Evolutionary conservation across 2,888 invertebrate genomes (phyloP), one percentile per base, ranked within the genome.

Genomic region (Drosophila longiperda): DNA sequence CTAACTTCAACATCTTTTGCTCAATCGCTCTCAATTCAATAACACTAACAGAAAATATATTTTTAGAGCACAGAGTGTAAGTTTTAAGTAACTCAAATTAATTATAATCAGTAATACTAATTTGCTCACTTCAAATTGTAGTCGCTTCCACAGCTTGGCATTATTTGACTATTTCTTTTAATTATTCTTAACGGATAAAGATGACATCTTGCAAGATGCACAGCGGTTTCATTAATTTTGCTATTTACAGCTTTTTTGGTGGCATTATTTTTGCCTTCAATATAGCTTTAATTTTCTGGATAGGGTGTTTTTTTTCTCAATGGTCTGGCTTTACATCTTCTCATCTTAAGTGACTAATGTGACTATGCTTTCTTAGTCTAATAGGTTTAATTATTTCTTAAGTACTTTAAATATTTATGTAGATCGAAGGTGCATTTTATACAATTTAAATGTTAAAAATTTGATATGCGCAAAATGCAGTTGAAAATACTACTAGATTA

Each of bases 371-470:
- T 40, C 67, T 74, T 73, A 73, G 1, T 1, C 52, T 67, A 78
- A n/a, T 68, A 80, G 64, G 69, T 71, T 66, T 71, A 52, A 64
- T 58, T 48, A 42, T 32, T 12, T 34, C 26, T 49, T 32, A 59
- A 57, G 52, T 63, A 58, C 50, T 65, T 60, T n/a, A 48, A 73
- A 60, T 26, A 26, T 17, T 7, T 72, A 59, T 66, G 42, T 61
- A 59, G 62, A 60, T 76, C 52, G 63, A 76, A 69, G 53, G 78
- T 80, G 81, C 76, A 55, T 77, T 79, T 79, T 80, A 71, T 79
- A 83, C 83, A 83, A 87, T 83, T 85, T 85, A 87, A 83, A 84
- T 82, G 69, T 68, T 73, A 15, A 52, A 60, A 73, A 75, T 59
- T 73, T 85, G 83, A 85, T 85, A 83, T 85, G 87, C 78, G 67